These are phyloP conservation scores for Cosmorhoe ocellata DNA, from an alignment of 2,888 invertebrate genomes.

Conservation along the genomic window DNA sequence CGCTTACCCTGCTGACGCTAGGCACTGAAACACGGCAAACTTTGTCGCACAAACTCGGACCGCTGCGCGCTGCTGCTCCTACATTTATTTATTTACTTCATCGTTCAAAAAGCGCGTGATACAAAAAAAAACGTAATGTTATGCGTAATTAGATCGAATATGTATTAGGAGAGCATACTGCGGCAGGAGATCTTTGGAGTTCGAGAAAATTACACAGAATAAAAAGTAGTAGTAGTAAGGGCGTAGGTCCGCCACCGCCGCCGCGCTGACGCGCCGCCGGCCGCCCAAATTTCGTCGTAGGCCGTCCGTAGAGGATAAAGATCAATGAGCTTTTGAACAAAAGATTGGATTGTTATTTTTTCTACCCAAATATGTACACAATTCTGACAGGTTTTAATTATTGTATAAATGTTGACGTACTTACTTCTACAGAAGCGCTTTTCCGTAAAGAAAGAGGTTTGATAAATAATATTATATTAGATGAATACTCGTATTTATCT, in stretches of 20 bases:
- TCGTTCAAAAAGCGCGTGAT: conserved; percentile 17
- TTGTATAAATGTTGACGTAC: too few species aligned
- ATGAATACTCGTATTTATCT: not conserved
- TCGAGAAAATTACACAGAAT: conserved; percentile 24
- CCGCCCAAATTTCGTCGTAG: conserved; percentile 9
- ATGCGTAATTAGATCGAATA: conserved; percentile 82
- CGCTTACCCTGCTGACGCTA: too few species aligned
- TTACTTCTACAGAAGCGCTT: too few species aligned
- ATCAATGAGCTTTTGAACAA: conserved; percentile 1
- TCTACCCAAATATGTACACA: too few species aligned
- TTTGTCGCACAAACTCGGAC: too few species aligned
- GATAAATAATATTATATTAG: too few species aligned
- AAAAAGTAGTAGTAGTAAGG: conserved; percentile 12
- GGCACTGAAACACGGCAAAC: too few species aligned
- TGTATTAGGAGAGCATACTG: conserved; percentile 74
- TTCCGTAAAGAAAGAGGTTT: too few species aligned
- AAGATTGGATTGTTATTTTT: not conserved
- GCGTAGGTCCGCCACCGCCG: conserved; percentile 5
- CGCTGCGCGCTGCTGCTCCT: too few species aligned
- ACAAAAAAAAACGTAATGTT: conserved; percentile 62
- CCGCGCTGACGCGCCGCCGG: too few species aligned
- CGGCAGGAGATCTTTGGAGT: conserved; percentile 38
- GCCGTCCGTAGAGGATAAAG: not conserved
- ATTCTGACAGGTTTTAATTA: too few species aligned
- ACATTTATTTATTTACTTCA: not conserved